Conservation (phyloP, 2,113 vertebrate genomes). For the Podilymbus podiceps region DNA sequence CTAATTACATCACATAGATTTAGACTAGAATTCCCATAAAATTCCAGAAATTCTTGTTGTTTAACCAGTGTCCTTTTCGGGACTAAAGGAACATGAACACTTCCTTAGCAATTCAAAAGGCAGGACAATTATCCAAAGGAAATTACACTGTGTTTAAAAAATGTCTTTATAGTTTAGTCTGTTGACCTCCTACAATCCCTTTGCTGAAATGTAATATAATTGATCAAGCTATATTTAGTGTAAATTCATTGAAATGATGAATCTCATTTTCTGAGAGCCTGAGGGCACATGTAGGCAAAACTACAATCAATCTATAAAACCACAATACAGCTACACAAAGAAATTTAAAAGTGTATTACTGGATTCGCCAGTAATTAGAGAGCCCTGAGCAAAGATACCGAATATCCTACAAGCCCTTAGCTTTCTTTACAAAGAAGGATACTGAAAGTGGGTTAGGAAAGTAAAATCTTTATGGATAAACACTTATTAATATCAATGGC, state of each 20-base stretch:
- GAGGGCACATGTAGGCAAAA: background rate
- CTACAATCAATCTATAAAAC: conserved; percentile 17
- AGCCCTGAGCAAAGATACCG: background rate
- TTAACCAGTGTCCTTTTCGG: background rate
- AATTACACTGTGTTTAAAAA: conserved; percentile 10
- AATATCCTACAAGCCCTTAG: background rate
- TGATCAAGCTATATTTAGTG: conserved; percentile 8
- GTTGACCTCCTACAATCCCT: background rate
- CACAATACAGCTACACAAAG: conserved; percentile 9
- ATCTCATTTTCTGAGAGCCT: background rate
- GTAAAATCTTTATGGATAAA: background rate
- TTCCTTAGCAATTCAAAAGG: background rate
- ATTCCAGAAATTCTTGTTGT: background rate
- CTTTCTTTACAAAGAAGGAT: background rate
- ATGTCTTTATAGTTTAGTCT: background rate
- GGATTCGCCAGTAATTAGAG: background rate
- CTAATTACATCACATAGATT: background rate
- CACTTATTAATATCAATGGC: background rate
- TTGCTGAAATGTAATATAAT: conserved; percentile 6
- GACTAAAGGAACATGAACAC: background rate
- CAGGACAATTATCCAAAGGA: background rate
- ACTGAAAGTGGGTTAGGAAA: background rate
- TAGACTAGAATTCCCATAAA: background rate
- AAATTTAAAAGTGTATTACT: background rate
- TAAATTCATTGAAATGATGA: conserved; percentile 27